A percentile compares a stretch with the other conserved stretches of the same genome.
Conservation (phyloP, 2,888 invertebrate species). For the Cephalotes varians region DNA sequence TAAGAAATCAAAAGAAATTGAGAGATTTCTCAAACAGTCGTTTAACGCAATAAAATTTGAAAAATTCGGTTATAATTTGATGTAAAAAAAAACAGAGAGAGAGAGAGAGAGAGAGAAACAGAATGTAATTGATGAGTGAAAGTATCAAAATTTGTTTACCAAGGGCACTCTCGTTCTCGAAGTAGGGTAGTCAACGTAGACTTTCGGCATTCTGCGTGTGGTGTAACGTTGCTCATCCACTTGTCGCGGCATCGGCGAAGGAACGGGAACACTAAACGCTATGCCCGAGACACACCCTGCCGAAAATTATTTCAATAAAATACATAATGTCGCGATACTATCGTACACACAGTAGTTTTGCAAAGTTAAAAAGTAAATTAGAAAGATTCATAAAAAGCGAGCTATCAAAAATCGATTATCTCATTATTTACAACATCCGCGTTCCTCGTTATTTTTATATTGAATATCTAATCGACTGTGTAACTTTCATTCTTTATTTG, state of each 20-base stretch:
- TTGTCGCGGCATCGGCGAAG: conserved; percentile 69
- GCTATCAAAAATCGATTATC: neutral
- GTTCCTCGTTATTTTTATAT: neutral
- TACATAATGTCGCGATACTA: neutral
- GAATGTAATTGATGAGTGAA: neutral
- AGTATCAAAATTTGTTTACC: conserved; percentile 69
- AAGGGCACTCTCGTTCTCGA: conserved; percentile 74
- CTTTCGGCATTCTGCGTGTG: conserved; percentile 77
- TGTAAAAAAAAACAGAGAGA: neutral
- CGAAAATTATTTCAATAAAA: conserved; percentile 38
- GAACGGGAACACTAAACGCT: conserved; percentile 78
- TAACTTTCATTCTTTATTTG: neutral
- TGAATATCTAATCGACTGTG: neutral
- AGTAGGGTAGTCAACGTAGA: conserved; percentile 73
- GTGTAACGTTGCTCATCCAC: conserved; percentile 76
- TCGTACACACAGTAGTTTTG: neutral
- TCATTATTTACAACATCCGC: neutral
- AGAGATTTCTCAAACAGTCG: neutral
- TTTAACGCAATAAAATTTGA: neutral
- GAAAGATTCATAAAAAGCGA: neutral
- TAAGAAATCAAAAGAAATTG: neutral
- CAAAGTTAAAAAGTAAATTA: neutral
- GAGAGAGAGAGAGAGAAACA: no score
- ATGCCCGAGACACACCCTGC: conserved; percentile 80
- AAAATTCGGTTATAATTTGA: neutral